phyloP scores from a whole-genome alignment of 2,113 vertebrate species.

The Narcine bancroftii region DNA sequence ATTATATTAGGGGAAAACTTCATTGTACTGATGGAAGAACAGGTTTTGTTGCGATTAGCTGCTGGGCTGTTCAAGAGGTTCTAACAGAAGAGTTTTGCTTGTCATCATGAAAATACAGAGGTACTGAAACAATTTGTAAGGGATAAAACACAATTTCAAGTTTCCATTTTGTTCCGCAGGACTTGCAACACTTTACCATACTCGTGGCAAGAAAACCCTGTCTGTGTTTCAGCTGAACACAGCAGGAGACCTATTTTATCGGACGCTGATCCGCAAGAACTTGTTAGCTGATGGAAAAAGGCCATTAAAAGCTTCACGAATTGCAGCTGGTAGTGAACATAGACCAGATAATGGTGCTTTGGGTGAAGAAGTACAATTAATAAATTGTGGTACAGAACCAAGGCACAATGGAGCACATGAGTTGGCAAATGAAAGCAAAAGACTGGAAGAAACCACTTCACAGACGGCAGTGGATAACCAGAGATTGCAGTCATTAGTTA shows the following conservation, averaged over 20 bases:
- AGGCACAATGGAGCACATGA: background rate
- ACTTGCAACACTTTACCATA: conserved; percentile 48
- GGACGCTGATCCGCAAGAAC: conserved; percentile 50
- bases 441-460: background rate
- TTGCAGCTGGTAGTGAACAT: background rate
- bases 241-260: conserved; percentile 76
- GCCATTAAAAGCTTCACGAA: background rate
- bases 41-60: background rate
- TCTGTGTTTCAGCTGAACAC: conserved; percentile 69
- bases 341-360: background rate
- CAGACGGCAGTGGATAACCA: conserved; percentile 41
- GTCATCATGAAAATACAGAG: too few relatives aligned
- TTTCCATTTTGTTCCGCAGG: conserved; percentile 47
- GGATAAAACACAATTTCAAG: background rate
- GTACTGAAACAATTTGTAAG: background rate
- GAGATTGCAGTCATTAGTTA: background rate
- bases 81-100: too few relatives aligned
- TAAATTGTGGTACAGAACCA: background rate
- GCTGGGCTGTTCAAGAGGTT: background rate
- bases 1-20: background rate
- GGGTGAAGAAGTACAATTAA: background rate
- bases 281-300: background rate
- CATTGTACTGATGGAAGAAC: background rate
- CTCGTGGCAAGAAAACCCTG: conserved; percentile 42
- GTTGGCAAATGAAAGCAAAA: conserved; percentile 7